Base-by-base conservation (phyloP, 2,113 vertebrate species). In the Willisornis vidua region DNA sequence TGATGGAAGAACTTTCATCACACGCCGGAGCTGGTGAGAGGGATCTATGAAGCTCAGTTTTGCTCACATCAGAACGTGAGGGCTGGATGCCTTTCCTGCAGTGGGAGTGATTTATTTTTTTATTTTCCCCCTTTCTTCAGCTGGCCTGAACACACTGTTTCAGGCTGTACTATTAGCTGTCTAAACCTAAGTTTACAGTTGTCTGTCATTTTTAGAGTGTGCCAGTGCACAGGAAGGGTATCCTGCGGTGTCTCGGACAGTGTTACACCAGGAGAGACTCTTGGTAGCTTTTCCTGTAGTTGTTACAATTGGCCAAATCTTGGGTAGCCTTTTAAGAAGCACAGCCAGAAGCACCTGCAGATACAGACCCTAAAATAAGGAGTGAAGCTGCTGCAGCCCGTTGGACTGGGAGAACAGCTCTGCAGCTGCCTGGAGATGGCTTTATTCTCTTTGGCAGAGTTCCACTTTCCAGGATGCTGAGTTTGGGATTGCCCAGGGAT, bases 21-120 rank as follows among this genome's bases (percentile, higher is more conserved):
- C 23, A 2, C 0, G 0, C 12, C 4, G 6, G 63, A 33, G 65
- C 43, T 49, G 45, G 8, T 1, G 1, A 67, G 65, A 68, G 46
- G 41, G 19, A 7, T 28, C 26, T 45, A 24, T 24, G 43, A 33
- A 67, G 68, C 65, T 73, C 45, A 14, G 29, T 23, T 25, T 54
- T 71, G 31, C 23, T 54, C 1, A 0, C 29, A 23, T 61, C 35
- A 15, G 37, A 41, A 65, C 1, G 12, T 22, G 61, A 45, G 41
- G 31, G 7, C 4, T 65, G 46, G 52, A 6, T 62, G 9, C 45
- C n/a, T 76, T 41, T n/a, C 10, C 46, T 72, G 41, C 10, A 7
- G 17, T 0, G 3, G 16, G 3, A 76, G 1, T 18, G 41, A 10
- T 14, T 25, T 15, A 43, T 43, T 43, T 43, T 43, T 43, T 43